Base-by-base conservation (phyloP, 2,113 vertebrate species). In the Syngnathus floridae region DNA sequence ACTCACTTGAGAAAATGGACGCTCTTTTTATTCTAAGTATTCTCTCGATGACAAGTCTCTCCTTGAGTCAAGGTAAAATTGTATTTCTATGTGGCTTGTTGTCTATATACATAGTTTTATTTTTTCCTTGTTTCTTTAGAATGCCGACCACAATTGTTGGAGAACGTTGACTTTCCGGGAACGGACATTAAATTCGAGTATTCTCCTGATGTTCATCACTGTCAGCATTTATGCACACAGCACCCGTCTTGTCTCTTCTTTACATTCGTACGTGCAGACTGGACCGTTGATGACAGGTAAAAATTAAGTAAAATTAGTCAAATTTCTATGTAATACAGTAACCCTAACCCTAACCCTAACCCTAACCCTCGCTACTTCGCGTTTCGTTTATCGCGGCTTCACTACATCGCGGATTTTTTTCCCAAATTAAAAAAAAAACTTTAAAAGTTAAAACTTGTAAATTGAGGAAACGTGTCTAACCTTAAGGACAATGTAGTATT, bases 191-290 rank as follows among this genome's bases (percentile, higher is more conserved):
- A 9, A 7, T 69, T 11, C 12, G 35, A 83, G 16, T 73, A 72
- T 31, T 81, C 86, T 40, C 75, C 84, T 3, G 80, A 84, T 51
- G 81, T n/a, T 37, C 11, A 69, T 0, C 83, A 86, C 75, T 90
- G 85, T 75, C 86, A 86, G 80, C 62, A 65, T 10, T 57, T 86
- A 64, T 90, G 89, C 67, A 87, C 84, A 4, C 49, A 88, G 57
- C 72, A 87, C 64, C 58, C 68, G 0, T 11, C 64, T 38, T 91
- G 89, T 38, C 65, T 70, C 19, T 90, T 87, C 77, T 89, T 90
- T 21, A 84, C 65, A 19, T 89, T 87, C 22, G 0, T 84, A 14
- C 61, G 82, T 1, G 0, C 75, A 9, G 80, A 87, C 58, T 81
- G 84, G 82, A 86, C 71, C 43, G 37, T 0, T 17, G 87, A 88